Evolutionary conservation across 1,140 invertebrate species (phyloP), one percentile per base, ranked within the genome.

Genomic region (Panulirus ornatus): DNA sequence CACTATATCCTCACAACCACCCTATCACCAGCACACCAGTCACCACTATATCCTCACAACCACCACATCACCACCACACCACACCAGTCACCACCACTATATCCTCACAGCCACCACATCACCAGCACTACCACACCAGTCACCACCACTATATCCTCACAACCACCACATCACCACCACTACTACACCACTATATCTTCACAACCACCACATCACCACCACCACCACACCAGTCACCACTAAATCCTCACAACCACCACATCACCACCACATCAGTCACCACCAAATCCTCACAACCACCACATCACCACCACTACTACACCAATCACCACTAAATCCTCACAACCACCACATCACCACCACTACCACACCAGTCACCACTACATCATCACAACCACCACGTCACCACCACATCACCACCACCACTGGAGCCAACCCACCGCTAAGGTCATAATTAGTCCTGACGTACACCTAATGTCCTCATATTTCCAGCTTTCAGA

Each of bases 401-500:
- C 30, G 8, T 27, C 58, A 66, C 58, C n/a, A 66, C 30, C 58
- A 66, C 44, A n/a, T 11, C 44, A 47, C 44, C 44, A 14, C 44
- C 44, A 14, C 14, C 5, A 47, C 58, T 66, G n/a, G 58, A 8
- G 30, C 22, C 27, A 30, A n/a, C n/a, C n/a, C n/a, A n/a, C n/a
- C n/a, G 9, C n/a, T 66, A 66, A 66, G 58, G 58, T 66, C n/a
- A 66, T 66, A 66, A 66, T 66, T 66, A 66, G n/a, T 11, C 27
- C 58, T 66, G 58, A 66, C 58, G 30, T 22, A 16, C 5, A 30
- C 58, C 58, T 66, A 66, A 66, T 66, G 58, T 30, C 0, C 16
- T 30, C 58, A 66, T 66, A 66, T 66, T 66, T 66, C 58, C 58
- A 66, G 11, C n/a, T 66, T 66, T 66, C 58, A 66, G 8, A 66